phyloP scores from a whole-genome alignment of 2,113 vertebrate species.

The Xiphophorus maculatus region DNA sequence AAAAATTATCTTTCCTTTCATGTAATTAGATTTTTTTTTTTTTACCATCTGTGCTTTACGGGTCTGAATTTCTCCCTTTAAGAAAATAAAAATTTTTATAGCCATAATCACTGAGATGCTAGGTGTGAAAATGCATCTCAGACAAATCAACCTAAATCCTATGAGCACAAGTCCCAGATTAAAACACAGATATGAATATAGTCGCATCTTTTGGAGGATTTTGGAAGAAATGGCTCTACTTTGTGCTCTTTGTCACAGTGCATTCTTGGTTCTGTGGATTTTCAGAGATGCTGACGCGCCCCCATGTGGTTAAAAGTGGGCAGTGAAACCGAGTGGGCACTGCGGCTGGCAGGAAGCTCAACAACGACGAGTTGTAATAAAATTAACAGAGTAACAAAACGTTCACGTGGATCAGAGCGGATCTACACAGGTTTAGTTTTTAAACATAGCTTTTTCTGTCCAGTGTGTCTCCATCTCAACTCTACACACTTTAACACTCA shows the following conservation, averaged over 20 bases:
- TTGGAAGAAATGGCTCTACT: conserved; percentile 54
- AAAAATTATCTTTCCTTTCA: conserved; percentile 25
- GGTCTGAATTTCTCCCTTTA: conserved; percentile 4
- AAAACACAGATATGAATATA: conserved; percentile 44
- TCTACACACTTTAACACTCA: conserved; percentile 32
- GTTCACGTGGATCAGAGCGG: conserved; percentile 46
- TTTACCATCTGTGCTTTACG: conserved; percentile 30
- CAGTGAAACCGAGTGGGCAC: conserved; percentile 73
- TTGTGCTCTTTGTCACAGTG: conserved; percentile 73
- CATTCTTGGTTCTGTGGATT: conserved; percentile 50
- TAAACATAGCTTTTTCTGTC: conserved; percentile 43
- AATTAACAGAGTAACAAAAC: conserved; percentile 71
- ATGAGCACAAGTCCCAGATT: conserved; percentile 42
- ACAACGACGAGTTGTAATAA: conserved; percentile 52
- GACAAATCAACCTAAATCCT: conserved; percentile 39
- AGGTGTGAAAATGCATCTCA: conserved; percentile 40
- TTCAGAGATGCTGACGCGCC: conserved; percentile 54
- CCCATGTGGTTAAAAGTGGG: conserved; percentile 61
- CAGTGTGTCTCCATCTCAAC: conserved; percentile 42
- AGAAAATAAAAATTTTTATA: conserved; percentile 14
- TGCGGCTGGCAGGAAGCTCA: conserved; percentile 76
- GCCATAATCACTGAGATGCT: conserved; percentile 27
- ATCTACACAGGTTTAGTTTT: conserved; percentile 53
- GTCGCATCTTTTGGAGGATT: conserved; percentile 31
- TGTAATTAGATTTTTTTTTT: conserved; percentile 1